Conservation (phyloP, 2,113 vertebrate genomes). For the Alethe diademata region DNA sequence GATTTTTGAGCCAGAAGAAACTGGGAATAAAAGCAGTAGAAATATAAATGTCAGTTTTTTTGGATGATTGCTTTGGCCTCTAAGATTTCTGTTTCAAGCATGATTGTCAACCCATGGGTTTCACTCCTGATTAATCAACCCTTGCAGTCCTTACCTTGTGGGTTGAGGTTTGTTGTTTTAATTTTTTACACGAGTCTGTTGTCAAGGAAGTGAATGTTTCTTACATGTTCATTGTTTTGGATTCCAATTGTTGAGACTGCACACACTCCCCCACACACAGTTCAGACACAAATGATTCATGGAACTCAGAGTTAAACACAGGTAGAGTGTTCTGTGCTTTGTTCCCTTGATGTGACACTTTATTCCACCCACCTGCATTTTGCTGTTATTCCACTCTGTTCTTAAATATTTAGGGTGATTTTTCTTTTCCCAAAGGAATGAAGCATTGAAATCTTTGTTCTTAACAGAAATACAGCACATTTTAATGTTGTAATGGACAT, state of each 20-base stretch:
- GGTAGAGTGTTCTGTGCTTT: background rate
- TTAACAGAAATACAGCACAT: accelerated
- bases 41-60: background rate
- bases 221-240: background rate
- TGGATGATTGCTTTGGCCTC: background rate
- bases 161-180: background rate
- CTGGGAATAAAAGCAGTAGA: background rate
- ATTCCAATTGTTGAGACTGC: background rate
- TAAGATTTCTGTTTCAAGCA: background rate
- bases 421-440: background rate
- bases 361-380: background rate
- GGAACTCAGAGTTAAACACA: background rate
- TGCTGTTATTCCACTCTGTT: background rate
- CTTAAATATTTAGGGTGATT: background rate
- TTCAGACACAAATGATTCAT: conserved; percentile 1
- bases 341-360: background rate
- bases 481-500: background rate
- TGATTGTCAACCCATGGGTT: background rate
- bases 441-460: background rate
- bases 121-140: background rate
- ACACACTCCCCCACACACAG: background rate
- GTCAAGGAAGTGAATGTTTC: background rate
- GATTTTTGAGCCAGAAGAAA: background rate
- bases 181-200: background rate
- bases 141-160: background rate